These are phyloP conservation scores for Brienomyrus brachyistius DNA, from an alignment of 2,113 vertebrate species.

Conservation along the genomic window DNA sequence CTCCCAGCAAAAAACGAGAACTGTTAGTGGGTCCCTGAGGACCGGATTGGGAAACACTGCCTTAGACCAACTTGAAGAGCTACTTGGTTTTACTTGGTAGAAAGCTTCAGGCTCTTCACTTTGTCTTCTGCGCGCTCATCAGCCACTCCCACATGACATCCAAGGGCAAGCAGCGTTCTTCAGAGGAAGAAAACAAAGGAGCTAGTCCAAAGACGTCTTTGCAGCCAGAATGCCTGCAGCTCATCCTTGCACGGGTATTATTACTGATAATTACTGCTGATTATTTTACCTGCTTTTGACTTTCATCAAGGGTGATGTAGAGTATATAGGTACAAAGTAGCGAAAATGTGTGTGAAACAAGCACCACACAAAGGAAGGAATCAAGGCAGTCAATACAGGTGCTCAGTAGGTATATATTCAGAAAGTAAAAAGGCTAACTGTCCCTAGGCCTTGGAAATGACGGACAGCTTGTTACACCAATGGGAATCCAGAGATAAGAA, in stretches of 20 bases:
- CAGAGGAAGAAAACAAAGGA: constrained; percentile 21
- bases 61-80: background rate
- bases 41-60: background rate
- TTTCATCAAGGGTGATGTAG: background rate
- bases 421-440: background rate
- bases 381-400: background rate
- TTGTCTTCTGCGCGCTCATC: constrained; percentile 87
- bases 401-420: background rate
- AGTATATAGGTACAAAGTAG: background rate
- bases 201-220: background rate
- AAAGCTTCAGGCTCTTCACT: constrained; percentile 84
- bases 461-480: background rate
- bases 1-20: background rate
- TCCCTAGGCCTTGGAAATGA: background rate
- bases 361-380: background rate
- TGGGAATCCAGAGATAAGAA: background rate
- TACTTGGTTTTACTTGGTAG: constrained; percentile 72
- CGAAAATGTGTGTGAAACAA: background rate
- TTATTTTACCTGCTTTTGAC: background rate
- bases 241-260: background rate
- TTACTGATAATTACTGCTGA: background rate
- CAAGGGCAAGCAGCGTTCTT: constrained; percentile 86
- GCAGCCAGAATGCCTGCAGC: background rate
- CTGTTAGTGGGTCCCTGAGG: background rate
- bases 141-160: constrained; percentile 85